Conservation (phyloP, 1,140 invertebrate species). For the Camponotus vicinus region DNA sequence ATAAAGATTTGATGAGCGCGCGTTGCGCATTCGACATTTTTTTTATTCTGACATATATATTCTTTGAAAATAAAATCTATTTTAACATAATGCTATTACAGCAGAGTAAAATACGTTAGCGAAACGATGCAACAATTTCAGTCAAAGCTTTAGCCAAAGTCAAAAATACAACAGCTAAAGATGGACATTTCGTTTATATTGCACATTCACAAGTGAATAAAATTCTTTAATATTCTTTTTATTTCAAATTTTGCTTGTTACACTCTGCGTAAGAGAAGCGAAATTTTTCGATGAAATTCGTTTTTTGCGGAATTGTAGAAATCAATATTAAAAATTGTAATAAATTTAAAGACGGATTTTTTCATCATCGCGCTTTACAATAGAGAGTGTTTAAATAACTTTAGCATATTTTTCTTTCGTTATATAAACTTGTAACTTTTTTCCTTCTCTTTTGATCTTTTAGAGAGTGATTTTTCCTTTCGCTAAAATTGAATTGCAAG, state of each 20-base stretch:
- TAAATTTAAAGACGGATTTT: background rate
- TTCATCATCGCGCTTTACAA: background rate
- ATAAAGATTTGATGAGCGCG: conserved; percentile 2
- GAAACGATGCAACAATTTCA: background rate
- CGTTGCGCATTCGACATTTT: background rate
- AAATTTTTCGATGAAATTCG: too few species aligned
- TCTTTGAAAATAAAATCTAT: conserved; percentile 10
- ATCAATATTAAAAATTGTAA: too few species aligned
- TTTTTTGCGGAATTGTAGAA: too few species aligned
- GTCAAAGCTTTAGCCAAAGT: conserved; percentile 26
- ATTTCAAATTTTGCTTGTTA: background rate
- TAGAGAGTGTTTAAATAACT: background rate
- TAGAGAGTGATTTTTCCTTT: background rate
- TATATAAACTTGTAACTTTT: background rate
- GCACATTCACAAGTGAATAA: conserved; percentile 7
- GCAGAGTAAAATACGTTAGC: conserved; percentile 17
- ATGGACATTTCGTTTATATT: background rate
- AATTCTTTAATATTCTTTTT: background rate
- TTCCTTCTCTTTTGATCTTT: background rate
- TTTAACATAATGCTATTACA: conserved; percentile 32
- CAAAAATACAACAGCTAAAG: conserved; percentile 18
- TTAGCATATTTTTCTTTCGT: background rate
- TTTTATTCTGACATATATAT: background rate
- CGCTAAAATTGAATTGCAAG: background rate
- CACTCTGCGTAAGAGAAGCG: too few species aligned